Base-by-base conservation (phyloP, 2,888 invertebrate species). In the Anagyrus pseudococci region DNA sequence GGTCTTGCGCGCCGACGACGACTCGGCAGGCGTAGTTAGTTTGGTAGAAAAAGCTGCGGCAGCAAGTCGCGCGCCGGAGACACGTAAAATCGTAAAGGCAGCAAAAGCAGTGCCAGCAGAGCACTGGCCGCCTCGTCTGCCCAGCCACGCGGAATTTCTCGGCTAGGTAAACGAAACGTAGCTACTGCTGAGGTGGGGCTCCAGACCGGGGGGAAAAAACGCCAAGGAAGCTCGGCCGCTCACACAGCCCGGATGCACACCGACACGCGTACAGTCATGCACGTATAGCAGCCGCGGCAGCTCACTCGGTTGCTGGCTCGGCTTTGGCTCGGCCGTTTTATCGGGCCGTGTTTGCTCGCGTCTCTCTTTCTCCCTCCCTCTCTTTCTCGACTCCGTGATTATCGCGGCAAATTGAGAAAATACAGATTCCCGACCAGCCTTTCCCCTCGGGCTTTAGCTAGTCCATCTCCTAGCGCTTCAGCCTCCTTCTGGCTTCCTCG, bases 11-110 rank as follows among this genome's bases (percentile, higher is more conserved):
- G 29, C 29, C n/a, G 43, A 8, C 29, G 15, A 25, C 33, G 29
- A 23, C 25, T 26, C 8, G n/a, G 43, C 8, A n/a, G 52, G 33
- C 17, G 53, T 43, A 62, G 57, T 47, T 57, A 62, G 61, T 56
- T 56, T 52, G 47, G 29, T 43, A 57, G 57, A 62, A 62, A 63
- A 64, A 55, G 64, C 56, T 56, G 33, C 33, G 48, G 58, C 58
- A 63, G 48, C 58, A 50, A 43, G 55, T 61, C 60, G 49, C 20
- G 25, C 19, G 46, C 20, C 44, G 48, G 49, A 33, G 50, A 58
- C 44, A 54, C 58, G 58, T 46, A 55, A 58, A 53, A 58, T 63
- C 54, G 37, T 23, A 15, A 41, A 56, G 29, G 40, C n/a, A 22
- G 57, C 23, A n/a, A 26, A 20, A 25, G 55, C 29, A n/a, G 26